Conservation (phyloP, 2,797 vertebrate genomes). For the Chiroxiphia lanceolata region DNA sequence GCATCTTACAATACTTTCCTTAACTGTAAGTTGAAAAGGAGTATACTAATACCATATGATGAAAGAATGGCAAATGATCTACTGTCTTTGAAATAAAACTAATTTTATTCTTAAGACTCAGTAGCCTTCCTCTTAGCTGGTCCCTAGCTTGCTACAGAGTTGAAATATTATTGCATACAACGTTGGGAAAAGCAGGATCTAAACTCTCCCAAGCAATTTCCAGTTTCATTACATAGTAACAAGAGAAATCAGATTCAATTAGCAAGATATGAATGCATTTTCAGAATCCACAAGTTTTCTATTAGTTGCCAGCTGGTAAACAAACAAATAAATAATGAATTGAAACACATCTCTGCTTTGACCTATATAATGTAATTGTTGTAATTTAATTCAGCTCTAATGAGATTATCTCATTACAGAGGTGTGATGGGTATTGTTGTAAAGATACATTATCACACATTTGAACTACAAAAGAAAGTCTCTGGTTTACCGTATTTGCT, state of each 20-base stretch:
- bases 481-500: neutral
- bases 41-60: neutral
- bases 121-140: neutral
- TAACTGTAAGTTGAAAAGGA: neutral
- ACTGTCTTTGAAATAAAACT: neutral
- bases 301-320: neutral
- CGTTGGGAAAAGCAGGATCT: neutral
- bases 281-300: neutral
- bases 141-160: neutral
- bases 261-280: neutral
- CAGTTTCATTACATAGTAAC: neutral
- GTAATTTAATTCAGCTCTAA: slow-evolving; percentile 12
- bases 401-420: neutral
- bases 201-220: neutral
- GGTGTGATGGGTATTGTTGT: neutral
- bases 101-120: neutral
- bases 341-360: neutral
- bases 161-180: neutral
- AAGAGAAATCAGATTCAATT: neutral
- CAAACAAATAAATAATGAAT: slow-evolving; percentile 33
- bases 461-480: neutral
- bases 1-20: neutral
- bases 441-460: neutral
- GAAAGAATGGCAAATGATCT: neutral
- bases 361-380: neutral